Evolutionary conservation across 2,797 vertebrate species (phyloP), one percentile per base, ranked within the genome.

Genomic region (Argentina silus): DNA sequence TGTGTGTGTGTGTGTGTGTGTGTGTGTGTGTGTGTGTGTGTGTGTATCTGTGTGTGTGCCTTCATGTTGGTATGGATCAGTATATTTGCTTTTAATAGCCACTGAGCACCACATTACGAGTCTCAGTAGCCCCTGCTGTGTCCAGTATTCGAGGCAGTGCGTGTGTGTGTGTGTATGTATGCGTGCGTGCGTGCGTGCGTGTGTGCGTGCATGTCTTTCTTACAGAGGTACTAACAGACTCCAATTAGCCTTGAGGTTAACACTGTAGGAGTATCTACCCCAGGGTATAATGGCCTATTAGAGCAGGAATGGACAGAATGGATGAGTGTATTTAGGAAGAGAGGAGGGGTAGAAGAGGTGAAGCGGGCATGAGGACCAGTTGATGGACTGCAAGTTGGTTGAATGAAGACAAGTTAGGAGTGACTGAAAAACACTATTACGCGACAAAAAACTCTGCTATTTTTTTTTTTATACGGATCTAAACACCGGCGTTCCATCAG

Each of bases 181-280:
- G 85, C 87, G 80, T 76, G 77, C 74, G 80, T 77, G 67, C 83
- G 76, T 89, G 80, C 80, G 85, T 87, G 27, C 4, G 27, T 4
- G 2, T 89, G 77, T 82, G 91, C 88, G 85, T 88, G 83, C 89
- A 89, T 81, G 66, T 42, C 27, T 36, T 36, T 36, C 27, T 21
- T 11, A 36, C 59, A 61, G 5, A 23, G 14, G 44, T 45, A 9
- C 45, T 6, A 19, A 19, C 65, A 45, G 43, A 70, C 11, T 83
- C 78, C 88, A 91, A 93, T 92, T 93, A 93, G 91, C 90, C 90
- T 84, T 69, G 76, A 89, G 91, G 91, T 87, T 91, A 89, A 92
- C 79, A 84, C 84, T 77, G 84, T 90, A 88, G 90, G 90, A 91
- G 90, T 88, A 88, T 87, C 81, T 83, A 91, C 84, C 89, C 85